These are phyloP conservation scores for Phrynocephalus versicolor DNA, from an alignment of 2,113 vertebrate species.

Conservation along the genomic window DNA sequence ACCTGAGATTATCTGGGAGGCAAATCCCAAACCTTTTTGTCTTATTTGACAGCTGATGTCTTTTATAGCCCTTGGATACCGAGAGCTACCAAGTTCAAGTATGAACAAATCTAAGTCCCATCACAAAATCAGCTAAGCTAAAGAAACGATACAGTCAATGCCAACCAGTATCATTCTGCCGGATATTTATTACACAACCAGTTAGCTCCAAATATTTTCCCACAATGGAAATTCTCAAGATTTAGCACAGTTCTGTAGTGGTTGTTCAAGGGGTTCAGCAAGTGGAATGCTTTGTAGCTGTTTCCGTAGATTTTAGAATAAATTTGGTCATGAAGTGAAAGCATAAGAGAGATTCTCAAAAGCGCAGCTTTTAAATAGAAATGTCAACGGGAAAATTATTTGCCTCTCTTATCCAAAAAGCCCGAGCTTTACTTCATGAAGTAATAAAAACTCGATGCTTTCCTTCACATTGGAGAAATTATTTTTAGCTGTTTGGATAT, in stretches of 20 bases:
- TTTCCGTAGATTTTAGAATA: too few relatives aligned
- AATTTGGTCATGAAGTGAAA: background rate
- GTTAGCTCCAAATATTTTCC: background rate
- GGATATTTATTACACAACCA: background rate
- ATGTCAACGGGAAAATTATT: background rate
- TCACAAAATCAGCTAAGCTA: background rate
- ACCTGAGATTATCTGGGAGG: too few relatives aligned
- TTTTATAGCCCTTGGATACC: background rate
- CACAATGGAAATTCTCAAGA: background rate
- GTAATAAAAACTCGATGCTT: background rate
- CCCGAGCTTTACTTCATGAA: background rate
- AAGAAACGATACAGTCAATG: background rate
- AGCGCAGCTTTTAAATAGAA: background rate
- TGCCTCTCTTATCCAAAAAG: conserved; percentile 2
- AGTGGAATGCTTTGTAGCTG: too few relatives aligned
- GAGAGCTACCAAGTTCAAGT: background rate
- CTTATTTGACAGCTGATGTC: background rate
- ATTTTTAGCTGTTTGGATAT: conserved; percentile 17
- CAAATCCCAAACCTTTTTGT: background rate
- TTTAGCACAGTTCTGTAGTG: background rate
- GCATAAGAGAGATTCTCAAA: background rate
- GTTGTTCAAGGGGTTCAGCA: background rate
- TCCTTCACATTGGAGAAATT: conserved; percentile 28
- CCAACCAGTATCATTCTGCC: background rate
- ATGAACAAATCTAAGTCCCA: background rate